phyloP scores from a whole-genome alignment of 2,888 invertebrate genomes.

The Linhomoeus sp. region DNA sequence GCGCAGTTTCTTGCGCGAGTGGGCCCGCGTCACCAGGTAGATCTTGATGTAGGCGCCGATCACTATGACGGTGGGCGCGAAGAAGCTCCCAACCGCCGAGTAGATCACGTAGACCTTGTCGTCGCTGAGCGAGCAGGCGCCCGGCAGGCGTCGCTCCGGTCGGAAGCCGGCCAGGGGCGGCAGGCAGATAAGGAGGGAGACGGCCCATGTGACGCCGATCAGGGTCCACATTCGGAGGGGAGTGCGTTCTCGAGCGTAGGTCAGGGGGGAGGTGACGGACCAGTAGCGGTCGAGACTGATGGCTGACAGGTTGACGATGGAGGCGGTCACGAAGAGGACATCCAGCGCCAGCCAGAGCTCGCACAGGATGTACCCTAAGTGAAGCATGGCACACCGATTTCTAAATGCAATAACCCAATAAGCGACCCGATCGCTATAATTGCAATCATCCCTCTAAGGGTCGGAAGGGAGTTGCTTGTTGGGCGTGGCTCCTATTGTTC shows the following conservation, averaged over 20 bases:
- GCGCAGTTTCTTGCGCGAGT: slow-evolving; percentile 16
- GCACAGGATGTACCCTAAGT: slow-evolving; percentile 29
- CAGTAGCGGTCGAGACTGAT: slow-evolving; percentile 21
- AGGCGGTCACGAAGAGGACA: slow-evolving; percentile 34
- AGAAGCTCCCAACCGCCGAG: slow-evolving; percentile 93
- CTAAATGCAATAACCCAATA: too few relatives aligned
- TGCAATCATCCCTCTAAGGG: too few relatives aligned
- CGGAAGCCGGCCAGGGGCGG: slow-evolving; percentile 25
- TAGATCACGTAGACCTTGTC: slow-evolving; percentile 60
- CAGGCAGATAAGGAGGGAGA: slow-evolving; percentile 22
- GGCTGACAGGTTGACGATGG: slow-evolving; percentile 31
- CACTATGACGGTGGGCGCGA: slow-evolving; percentile 67
- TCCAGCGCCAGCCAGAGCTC: slow-evolving; percentile 35
- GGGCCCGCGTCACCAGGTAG: slow-evolving; percentile 20
- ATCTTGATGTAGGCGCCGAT: slow-evolving; percentile 24
- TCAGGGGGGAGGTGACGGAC: slow-evolving; percentile 22
- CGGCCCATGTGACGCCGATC: slow-evolving; percentile 20
- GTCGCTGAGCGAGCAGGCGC: slow-evolving; percentile 10
- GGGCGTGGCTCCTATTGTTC: too few relatives aligned
- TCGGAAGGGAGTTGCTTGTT: too few relatives aligned
- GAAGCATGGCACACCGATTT: too few relatives aligned
- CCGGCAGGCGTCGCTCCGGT: slow-evolving; percentile 5
- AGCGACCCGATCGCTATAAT: too few relatives aligned
- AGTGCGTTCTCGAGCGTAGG: slow-evolving; percentile 13
- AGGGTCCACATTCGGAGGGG: not conserved